Base-by-base conservation (phyloP, 2,113 vertebrate genomes). In the Alouatta palliata region DNA sequence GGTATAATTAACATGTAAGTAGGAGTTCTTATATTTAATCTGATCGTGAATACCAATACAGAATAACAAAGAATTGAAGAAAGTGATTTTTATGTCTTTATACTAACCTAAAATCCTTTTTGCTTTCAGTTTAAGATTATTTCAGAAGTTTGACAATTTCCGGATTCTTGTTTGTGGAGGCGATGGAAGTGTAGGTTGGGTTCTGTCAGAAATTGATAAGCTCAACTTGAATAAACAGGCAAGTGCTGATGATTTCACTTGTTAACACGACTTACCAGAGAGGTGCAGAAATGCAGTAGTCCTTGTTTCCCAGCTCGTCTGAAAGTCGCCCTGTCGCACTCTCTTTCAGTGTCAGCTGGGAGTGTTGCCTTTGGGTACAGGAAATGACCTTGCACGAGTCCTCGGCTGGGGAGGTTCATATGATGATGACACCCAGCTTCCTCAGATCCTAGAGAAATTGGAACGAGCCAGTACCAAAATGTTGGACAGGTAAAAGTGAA, bases 81-180 rank as follows among this genome's bases (percentile, higher is more conserved):
- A 93, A 68, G 3, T 86, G 58, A 35, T 66, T 79, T 96, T 92
- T 40, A 70, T 66, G 85, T 23, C 68, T 40, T 94, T 85, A 79
- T 90, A 71, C 93, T 96, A 95, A 97, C 86, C 89, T 92, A 47
- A 92, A 76, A 75, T 95, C 21, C 3, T 8, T 98, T 98, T 82
- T 98, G 66, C 97, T 97, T 98, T 90, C 98, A 99, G 99, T 94
- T 98, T 99, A 97, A 99, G 99, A 68, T 98, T 99, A 94, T 99
- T 99, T 98, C 99, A 99, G 98, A 99, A 99, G 98, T 99, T 99
- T 96, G 99, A 99, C 98, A 99, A 99, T 98, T 99, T 99, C 98
- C 99, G 99, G 97, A 99, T 99, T 96, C 99, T 99, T 75, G 99
- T 99, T 45, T 99, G 99, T 93, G 99, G 99, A 23, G 99, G 99